Conservation (phyloP, 2,888 invertebrate genomes). For the Mesoligia furuncula region DNA sequence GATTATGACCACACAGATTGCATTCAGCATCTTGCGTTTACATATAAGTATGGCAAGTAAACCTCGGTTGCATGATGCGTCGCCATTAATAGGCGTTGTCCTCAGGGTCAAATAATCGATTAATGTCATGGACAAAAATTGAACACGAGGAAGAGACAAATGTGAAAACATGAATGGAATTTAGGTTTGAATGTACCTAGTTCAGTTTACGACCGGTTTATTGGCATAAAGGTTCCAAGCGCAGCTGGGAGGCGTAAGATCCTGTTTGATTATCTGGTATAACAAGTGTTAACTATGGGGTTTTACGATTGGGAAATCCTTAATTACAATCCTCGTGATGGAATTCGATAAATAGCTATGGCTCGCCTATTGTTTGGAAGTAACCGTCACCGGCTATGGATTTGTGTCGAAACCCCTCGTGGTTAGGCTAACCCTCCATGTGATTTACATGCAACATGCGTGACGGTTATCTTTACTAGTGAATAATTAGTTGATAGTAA, state of each 20-base stretch:
- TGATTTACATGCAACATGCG: slow-evolving; percentile 8
- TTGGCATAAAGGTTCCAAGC: background rate
- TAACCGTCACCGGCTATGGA: slow-evolving; percentile 29
- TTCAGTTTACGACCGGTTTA: slow-evolving; percentile 16
- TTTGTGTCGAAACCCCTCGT: slow-evolving; percentile 17
- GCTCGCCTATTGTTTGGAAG: slow-evolving; percentile 28
- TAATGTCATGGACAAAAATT: slow-evolving; percentile 60
- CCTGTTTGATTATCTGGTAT: slow-evolving; percentile 31
- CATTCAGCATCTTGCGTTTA: slow-evolving; percentile 52
- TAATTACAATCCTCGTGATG: background rate
- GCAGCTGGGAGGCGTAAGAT: slow-evolving; percentile 10
- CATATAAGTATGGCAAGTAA: slow-evolving; percentile 52
- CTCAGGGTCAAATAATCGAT: slow-evolving; percentile 59
- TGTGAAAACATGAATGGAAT: slow-evolving; percentile 27
- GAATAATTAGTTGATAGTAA: slow-evolving; percentile 27
- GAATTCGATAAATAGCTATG: slow-evolving; percentile 25
- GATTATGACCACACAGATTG: slow-evolving; percentile 31
- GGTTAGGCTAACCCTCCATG: slow-evolving; percentile 14
- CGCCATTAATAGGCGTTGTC: slow-evolving; percentile 56
- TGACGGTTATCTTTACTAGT: slow-evolving; percentile 16
- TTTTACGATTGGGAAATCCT: slow-evolving; percentile 30
- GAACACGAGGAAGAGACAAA: slow-evolving; percentile 50
- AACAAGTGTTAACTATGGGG: background rate
- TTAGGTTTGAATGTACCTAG: slow-evolving; percentile 15
- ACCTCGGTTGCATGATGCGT: slow-evolving; percentile 52